Conservation (phyloP, 2,113 vertebrate genomes). For the Gavialis gangeticus region DNA sequence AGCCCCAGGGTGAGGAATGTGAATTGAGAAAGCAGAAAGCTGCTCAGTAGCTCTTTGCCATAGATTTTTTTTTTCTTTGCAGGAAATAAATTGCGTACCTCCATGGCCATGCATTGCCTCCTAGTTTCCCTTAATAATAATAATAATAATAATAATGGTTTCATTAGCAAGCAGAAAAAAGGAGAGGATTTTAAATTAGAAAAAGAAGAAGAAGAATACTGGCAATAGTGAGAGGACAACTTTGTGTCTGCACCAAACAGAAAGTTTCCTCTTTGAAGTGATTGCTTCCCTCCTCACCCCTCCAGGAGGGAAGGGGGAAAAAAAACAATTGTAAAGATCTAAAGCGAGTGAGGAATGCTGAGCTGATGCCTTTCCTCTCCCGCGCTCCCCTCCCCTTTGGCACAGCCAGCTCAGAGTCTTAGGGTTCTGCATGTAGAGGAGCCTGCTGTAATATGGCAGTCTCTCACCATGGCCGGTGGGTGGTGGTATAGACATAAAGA, state of each 20-base stretch:
- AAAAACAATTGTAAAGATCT: slow-evolving; percentile 68
- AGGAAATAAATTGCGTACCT: slow-evolving; percentile 56
- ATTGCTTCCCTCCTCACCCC: slow-evolving; percentile 43
- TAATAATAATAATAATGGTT: slow-evolving; percentile 52
- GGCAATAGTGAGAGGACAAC: background rate
- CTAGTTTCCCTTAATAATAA: slow-evolving; percentile 9
- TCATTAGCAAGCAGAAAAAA: slow-evolving; percentile 45
- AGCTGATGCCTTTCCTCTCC: slow-evolving; percentile 64
- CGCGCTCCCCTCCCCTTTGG: slow-evolving; percentile 48
- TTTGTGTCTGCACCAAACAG: slow-evolving; percentile 37
- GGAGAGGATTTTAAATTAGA: background rate
- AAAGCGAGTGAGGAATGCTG: slow-evolving; percentile 71
- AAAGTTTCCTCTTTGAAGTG: slow-evolving; percentile 74
- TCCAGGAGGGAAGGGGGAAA: slow-evolving; percentile 47
- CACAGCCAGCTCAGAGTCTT: background rate
- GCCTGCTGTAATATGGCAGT: background rate
- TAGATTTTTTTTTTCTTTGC: slow-evolving; percentile 37
- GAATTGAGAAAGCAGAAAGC: background rate
- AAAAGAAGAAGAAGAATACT: background rate
- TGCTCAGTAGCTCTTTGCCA: background rate
- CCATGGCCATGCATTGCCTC: slow-evolving; percentile 7
- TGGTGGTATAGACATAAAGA: background rate
- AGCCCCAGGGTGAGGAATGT: background rate
- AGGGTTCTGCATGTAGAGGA: background rate
- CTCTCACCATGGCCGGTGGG: background rate